phyloP scores from a whole-genome alignment of 2,888 invertebrate genomes.

The Diplazon laetatorius region DNA sequence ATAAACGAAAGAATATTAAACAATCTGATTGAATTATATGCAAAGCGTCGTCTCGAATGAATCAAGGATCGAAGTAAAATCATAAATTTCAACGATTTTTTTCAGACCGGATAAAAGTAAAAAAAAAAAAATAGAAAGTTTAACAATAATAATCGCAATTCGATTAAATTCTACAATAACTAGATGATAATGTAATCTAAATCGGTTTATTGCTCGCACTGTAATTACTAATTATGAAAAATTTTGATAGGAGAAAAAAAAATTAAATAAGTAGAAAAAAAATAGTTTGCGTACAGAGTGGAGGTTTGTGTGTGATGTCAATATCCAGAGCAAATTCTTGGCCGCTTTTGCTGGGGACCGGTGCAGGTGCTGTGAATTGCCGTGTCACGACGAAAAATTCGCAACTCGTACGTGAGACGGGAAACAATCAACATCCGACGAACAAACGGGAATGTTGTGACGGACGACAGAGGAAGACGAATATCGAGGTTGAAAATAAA shows the following conservation, averaged over 20 bases:
- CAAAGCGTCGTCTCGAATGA: slow-evolving; percentile 12
- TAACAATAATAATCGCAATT: neutral
- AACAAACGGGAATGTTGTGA: slow-evolving; percentile 1
- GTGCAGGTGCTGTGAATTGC: slow-evolving; percentile 59
- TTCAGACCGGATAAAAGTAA: neutral
- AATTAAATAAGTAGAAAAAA: no score
- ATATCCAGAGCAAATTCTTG: slow-evolving; percentile 84
- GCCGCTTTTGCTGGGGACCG: slow-evolving; percentile 80
- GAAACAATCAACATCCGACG: slow-evolving; percentile 31
- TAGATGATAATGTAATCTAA: no score
- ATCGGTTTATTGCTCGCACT: no score
- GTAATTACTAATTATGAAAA: no score
- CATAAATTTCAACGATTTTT: slow-evolving; percentile 6
- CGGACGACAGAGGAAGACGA: neutral
- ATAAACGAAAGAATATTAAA: neutral
- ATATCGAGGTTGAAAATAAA: slow-evolving; percentile 31
- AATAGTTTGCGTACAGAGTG: no score
- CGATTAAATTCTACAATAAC: no score
- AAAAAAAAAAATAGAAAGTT: neutral
- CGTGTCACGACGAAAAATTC: slow-evolving; percentile 34
- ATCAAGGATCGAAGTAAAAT: neutral
- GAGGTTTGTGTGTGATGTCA: slow-evolving; percentile 75
- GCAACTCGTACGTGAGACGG: slow-evolving; percentile 46
- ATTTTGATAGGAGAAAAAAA: no score
- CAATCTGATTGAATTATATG: neutral